A percentile compares a stretch with the other conserved stretches of the same genome.
Evolutionary conservation across 2,113 vertebrate species (phyloP).

Genomic region (Nothocercus nigrocapillus): DNA sequence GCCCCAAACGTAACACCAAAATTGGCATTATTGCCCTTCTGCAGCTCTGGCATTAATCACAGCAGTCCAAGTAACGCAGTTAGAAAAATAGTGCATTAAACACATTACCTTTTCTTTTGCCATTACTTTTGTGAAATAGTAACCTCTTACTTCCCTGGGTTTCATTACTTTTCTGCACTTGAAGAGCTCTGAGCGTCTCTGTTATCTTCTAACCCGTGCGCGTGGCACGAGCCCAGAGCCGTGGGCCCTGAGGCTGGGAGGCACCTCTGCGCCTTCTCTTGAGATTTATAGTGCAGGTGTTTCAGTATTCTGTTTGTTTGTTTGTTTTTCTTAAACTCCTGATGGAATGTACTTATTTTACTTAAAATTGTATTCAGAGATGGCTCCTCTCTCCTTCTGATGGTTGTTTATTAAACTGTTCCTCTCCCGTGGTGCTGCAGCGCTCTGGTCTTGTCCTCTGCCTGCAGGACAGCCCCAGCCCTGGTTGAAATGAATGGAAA

Average conservation of each 20-base stretch:
- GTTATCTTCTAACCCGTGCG: neutral
- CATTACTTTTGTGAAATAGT: neutral
- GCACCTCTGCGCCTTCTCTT: neutral
- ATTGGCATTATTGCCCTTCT: neutral
- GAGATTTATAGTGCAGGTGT: neutral
- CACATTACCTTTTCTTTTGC: neutral
- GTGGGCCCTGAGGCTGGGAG: no score
- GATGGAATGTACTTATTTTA: constrained; percentile 33
- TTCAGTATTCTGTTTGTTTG: neutral
- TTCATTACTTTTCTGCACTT: neutral
- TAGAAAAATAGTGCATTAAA: neutral
- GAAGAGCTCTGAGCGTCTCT: neutral
- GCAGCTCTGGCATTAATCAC: neutral
- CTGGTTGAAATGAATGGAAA: no score
- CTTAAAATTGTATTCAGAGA: constrained; percentile 46
- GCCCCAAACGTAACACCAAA: neutral
- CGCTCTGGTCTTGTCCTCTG: neutral
- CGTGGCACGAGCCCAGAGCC: no score
- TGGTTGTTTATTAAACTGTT: constrained; percentile 74
- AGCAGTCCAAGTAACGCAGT: neutral
- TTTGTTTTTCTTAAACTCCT: neutral
- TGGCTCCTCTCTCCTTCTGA: constrained; percentile 42
- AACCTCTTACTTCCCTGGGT: neutral
- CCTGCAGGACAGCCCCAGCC: neutral
- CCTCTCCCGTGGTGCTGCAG: constrained; percentile 48